phyloP scores from a whole-genome alignment of 2,797 vertebrate genomes.

The Ptychobarbus kaznakovi region DNA sequence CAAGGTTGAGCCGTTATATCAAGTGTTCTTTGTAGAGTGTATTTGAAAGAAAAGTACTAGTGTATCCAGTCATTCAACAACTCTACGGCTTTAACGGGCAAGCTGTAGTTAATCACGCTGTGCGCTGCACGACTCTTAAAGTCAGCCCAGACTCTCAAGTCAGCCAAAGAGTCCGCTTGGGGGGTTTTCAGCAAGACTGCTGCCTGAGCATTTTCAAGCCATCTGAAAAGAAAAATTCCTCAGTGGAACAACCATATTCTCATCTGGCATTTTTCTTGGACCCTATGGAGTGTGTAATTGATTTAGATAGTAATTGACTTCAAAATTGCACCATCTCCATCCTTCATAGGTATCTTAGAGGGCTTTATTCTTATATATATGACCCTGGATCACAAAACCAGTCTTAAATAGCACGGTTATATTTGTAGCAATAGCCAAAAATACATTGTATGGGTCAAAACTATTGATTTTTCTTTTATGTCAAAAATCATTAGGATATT shows the following conservation, averaged over 20 bases:
- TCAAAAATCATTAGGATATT: too few species aligned
- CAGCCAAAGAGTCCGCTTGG: constrained; percentile 29
- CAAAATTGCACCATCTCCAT: constrained; percentile 4
- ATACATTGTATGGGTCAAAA: too few species aligned
- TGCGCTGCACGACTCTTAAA: constrained; percentile 23
- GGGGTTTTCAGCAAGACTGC: constrained; percentile 31
- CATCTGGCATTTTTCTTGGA: constrained; percentile 7
- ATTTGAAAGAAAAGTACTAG: neutral
- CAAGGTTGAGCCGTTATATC: neutral
- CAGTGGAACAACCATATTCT: constrained; percentile 13
- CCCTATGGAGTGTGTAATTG: constrained; percentile 12
- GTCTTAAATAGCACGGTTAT: too few species aligned
- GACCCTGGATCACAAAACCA: too few species aligned
- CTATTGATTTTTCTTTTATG: too few species aligned
- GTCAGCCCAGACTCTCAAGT: constrained; percentile 33
- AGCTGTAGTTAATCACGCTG: constrained; percentile 41
- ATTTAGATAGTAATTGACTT: constrained; percentile 16
- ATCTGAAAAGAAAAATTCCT: constrained; percentile 31
- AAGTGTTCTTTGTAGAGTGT: neutral
- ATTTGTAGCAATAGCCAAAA: too few species aligned
- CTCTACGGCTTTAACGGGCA: constrained; percentile 14
- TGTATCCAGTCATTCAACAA: constrained; percentile 12
- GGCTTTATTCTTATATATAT: neutral
- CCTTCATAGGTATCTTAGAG: neutral
- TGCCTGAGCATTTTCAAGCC: constrained; percentile 35